These are phyloP conservation scores for Neolamprologus cancellatus DNA, from an alignment of 2,113 vertebrate species.

Conservation along the genomic window DNA sequence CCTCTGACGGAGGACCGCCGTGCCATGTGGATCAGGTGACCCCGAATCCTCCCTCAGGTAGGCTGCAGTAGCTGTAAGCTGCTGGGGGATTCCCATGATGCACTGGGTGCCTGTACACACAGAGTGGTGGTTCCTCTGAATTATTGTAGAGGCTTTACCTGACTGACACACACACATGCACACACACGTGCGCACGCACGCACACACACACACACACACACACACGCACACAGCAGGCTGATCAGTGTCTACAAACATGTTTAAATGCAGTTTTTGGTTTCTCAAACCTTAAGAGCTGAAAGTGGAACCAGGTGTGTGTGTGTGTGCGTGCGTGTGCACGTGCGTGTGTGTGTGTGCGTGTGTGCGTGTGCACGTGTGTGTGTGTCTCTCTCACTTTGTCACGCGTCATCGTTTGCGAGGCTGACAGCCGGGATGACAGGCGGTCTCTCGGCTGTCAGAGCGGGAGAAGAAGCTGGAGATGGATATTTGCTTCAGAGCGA, in stretches of 20 bases:
- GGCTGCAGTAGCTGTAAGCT: no score
- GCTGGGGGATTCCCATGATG: no score
- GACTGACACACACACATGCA: rapidly evolving
- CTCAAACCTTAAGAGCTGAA: background rate
- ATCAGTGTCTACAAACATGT: background rate
- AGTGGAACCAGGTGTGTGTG: background rate
- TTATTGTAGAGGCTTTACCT: no score
- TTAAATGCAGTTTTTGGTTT: background rate
- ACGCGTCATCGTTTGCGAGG: background rate
- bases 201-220: rapidly evolving
- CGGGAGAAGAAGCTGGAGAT: background rate
- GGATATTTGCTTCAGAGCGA: background rate
- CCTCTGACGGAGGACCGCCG: no score
- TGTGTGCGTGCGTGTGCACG: rapidly evolving
- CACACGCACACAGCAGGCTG: background rate
- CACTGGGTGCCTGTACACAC: no score
- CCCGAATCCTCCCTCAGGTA: no score
- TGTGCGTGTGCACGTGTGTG: rapidly evolving
- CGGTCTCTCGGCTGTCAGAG: background rate
- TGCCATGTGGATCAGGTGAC: no score
- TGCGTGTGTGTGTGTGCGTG: rapidly evolving
- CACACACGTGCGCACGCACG: rapidly evolving
- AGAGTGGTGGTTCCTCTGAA: no score
- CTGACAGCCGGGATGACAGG: background rate
- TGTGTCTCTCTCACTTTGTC: background rate